Base-by-base conservation (phyloP, 2,113 vertebrate species). In the Microcebus tavaratra region DNA sequence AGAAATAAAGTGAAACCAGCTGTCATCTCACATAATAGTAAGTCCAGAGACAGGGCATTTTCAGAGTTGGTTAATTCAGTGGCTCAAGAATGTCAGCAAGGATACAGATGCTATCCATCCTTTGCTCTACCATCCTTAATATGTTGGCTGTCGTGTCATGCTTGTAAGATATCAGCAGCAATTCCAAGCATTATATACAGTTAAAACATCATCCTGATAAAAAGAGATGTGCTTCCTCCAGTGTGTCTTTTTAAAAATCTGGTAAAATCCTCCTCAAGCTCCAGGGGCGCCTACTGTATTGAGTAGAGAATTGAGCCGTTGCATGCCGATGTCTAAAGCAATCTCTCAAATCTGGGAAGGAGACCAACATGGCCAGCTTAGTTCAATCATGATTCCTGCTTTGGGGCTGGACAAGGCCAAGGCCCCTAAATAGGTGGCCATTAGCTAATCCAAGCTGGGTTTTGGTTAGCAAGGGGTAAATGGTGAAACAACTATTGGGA, bases 381-480 rank as follows among this genome's bases (percentile, higher is more conserved):
- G 48, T 88, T 97, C 63, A 59, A 57, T 45, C 90, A 90, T 59
- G 78, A 91, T 78, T 87, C 73, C 68, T 68, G 63, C 70, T 25
- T 61, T 57, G 10, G 29, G 8, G 13, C 29, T 90, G 13, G 42
- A 53, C 85, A 93, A 85, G n/a, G 78, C 50, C 86, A 90, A 36
- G 25, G 92, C 50, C 80, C 27, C 79, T 87, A 50, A 94, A 80
- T 36, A 81, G 70, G 18, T 29, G 42, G 42, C 72, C 94, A 45
- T 34, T 59, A 8, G 48, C 14, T 76, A 75, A 73, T 86, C 61
- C 68, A 79, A 82, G 31, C 6, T 92, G 86, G 18, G 50, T 76
- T 88, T 95, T 39, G 59, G 78, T 76, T 88, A 93, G 45, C 53
- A 81, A 88, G 29, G 79, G 7, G 76, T 50, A 97, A 81, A 84